Percentiles rank a stretch among this genome's conserved stretches.
Evolutionary conservation across 2,113 vertebrate species (phyloP).

Genomic region (Gallinago jamesoni): DNA sequence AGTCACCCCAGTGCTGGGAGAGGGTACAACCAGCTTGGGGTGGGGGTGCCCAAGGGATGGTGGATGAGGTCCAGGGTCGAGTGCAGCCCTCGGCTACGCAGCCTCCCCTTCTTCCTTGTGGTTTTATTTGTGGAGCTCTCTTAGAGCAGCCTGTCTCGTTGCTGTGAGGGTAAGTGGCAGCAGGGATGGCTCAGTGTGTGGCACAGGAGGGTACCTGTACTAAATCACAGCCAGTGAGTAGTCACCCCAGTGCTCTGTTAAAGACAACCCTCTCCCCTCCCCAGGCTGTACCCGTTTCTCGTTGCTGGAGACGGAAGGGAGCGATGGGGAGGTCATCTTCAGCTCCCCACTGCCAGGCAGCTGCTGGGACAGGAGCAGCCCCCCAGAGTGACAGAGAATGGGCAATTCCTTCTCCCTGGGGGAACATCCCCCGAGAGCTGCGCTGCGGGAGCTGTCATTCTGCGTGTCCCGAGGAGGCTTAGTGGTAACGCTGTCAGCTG

Average conservation of each 20-base stretch:
- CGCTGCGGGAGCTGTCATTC: background rate
- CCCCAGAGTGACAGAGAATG: background rate
- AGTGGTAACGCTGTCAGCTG: rapidly evolving
- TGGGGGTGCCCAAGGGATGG: background rate
- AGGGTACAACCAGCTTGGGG: rapidly evolving
- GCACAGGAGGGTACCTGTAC: background rate
- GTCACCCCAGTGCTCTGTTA: background rate
- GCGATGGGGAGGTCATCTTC: background rate
- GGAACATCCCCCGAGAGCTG: background rate
- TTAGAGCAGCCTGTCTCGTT: background rate
- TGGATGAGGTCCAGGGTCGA: background rate
- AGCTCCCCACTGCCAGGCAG: background rate
- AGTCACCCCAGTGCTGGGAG: rapidly evolving
- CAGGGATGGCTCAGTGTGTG: background rate
- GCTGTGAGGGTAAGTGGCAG: background rate
- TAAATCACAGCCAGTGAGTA: too few relatives aligned
- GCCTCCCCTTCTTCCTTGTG: background rate
- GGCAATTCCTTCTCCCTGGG: background rate
- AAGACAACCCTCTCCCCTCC: background rate
- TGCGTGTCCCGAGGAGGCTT: rapidly evolving
- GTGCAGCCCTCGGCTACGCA: rapidly evolving
- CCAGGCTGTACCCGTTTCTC: background rate
- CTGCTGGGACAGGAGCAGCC: background rate
- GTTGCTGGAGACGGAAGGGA: background rate
- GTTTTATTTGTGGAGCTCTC: background rate